These are phyloP conservation scores for Myiopsitta monachus DNA, from an alignment of 2,113 vertebrate species.

Conservation along the genomic window DNA sequence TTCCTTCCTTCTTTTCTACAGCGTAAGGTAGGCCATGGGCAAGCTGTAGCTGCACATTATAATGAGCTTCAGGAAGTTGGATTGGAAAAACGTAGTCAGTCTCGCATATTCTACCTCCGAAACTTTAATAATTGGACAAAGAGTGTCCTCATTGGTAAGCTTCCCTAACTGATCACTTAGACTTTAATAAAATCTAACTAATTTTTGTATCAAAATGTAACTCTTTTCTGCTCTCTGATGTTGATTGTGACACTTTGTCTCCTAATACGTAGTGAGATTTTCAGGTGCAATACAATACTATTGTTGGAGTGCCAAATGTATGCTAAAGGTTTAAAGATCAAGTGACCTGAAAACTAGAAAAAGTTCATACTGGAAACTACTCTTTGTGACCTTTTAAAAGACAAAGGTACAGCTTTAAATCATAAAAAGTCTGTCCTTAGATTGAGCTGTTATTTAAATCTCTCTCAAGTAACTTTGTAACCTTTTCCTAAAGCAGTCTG, in stretches of 20 bases:
- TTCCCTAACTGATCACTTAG: neutral
- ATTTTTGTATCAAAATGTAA: neutral
- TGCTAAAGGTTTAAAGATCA: neutral
- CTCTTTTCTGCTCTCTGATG: neutral
- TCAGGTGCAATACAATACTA: neutral
- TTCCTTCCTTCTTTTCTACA: slow-evolving; percentile 36
- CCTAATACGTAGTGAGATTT: neutral
- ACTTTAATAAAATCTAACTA: neutral
- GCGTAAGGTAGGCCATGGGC: slow-evolving; percentile 77
- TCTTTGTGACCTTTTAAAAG: neutral
- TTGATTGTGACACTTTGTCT: neutral
- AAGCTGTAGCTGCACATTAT: slow-evolving; percentile 91
- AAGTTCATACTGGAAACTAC: neutral
- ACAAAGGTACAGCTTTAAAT: neutral
- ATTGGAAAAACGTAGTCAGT: slow-evolving; percentile 85
- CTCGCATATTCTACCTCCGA: slow-evolving; percentile 92
- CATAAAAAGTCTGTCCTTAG: neutral
- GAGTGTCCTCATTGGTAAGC: slow-evolving; percentile 92
- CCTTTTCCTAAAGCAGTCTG: neutral
- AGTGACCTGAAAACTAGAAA: neutral
- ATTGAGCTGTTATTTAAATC: neutral
- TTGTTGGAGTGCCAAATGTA: neutral
- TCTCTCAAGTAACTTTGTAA: neutral
- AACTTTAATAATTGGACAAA: slow-evolving; percentile 99
- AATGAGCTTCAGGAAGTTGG: slow-evolving; percentile 92